Conservation (phyloP, 2,888 invertebrate genomes). For the Nasonovia ribisnigri region DNA sequence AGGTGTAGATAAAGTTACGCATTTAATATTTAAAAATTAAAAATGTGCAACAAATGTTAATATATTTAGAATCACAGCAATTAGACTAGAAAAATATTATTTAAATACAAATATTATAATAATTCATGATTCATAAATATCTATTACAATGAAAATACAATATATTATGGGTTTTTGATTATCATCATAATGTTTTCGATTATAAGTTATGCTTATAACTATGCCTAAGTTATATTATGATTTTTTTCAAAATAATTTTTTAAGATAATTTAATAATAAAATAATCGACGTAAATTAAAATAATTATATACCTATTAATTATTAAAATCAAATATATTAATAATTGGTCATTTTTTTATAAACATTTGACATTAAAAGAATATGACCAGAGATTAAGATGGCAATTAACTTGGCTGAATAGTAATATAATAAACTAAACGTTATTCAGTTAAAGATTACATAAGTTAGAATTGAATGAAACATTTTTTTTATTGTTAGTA, state of each 20-base stretch:
- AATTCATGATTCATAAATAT: too few species aligned
- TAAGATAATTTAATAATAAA: neutral
- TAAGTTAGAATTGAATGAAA: neutral
- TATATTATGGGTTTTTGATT: too few species aligned
- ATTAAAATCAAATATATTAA: neutral
- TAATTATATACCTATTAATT: too few species aligned
- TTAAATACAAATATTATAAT: neutral
- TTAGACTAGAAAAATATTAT: constrained; percentile 20
- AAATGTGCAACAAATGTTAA: neutral
- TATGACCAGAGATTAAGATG: neutral
- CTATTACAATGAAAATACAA: too few species aligned
- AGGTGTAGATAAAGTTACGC: neutral
- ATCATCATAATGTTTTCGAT: neutral
- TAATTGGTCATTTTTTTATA: neutral
- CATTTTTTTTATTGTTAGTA: neutral
- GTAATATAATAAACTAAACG: neutral
- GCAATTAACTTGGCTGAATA: neutral
- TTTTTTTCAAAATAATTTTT: neutral
- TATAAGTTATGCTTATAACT: neutral
- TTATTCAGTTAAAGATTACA: neutral
- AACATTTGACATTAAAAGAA: neutral
- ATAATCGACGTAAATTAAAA: too few species aligned
- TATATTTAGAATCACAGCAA: neutral
- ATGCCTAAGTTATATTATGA: neutral
- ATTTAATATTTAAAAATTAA: neutral